Conservation (phyloP, 2,888 invertebrate genomes). For the Leptinotarsa tumamoca region DNA sequence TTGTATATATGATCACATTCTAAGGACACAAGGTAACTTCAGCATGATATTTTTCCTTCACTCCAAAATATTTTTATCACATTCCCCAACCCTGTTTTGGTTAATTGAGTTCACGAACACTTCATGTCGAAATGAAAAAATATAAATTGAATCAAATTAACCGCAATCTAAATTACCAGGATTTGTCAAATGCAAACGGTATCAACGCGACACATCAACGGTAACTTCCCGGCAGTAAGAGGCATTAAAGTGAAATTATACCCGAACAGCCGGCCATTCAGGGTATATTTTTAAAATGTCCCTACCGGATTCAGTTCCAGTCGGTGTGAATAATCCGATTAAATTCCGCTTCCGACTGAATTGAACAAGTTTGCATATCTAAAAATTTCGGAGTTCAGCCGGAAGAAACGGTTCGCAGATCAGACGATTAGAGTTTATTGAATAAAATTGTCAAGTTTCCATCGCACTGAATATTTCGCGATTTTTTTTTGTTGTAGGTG, state of each 20-base stretch:
- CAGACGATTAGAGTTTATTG: slow-evolving; percentile 6
- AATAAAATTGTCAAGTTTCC: slow-evolving; percentile 13
- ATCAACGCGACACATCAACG: slow-evolving; percentile 32
- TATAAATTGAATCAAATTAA: slow-evolving; percentile 24
- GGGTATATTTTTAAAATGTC: slow-evolving; percentile 25
- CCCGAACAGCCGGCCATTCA: slow-evolving; percentile 2
- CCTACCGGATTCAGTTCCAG: slow-evolving; percentile 10
- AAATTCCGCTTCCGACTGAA: slow-evolving; percentile 19
- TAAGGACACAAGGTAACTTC: no score
- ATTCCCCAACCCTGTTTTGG: neutral
- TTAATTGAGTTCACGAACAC: neutral
- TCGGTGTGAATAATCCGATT: slow-evolving; percentile 31
- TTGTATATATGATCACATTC: no score
- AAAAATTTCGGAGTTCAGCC: slow-evolving; percentile 14
- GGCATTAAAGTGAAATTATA: slow-evolving; percentile 27
- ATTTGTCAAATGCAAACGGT: slow-evolving; percentile 33
- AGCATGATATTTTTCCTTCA: neutral
- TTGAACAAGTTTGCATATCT: slow-evolving; percentile 22
- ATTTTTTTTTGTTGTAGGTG: neutral
- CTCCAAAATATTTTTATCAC: neutral
- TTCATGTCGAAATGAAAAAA: neutral
- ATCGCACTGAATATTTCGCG: neutral
- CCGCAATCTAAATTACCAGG: slow-evolving; percentile 22
- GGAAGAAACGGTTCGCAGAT: slow-evolving; percentile 17
- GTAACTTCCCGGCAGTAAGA: slow-evolving; percentile 21